Evolutionary conservation across 2,888 invertebrate genomes (phyloP).

Genomic region (Candidula unifasciata): DNA sequence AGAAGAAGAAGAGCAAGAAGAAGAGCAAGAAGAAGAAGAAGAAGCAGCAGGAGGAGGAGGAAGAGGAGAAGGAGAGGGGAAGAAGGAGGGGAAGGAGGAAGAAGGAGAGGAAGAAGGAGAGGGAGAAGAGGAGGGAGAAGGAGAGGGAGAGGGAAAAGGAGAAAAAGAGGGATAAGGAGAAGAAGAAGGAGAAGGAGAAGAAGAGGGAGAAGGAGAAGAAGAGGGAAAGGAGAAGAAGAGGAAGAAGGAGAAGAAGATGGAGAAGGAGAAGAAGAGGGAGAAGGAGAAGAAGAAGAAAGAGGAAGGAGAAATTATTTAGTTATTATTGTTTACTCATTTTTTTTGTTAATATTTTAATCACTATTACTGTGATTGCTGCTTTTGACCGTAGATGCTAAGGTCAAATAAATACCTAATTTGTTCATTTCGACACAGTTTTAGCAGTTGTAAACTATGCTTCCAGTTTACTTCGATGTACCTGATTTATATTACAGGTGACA

Average conservation of each 20-base stretch:
- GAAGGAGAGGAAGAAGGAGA: neutral
- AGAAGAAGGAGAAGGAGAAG: neutral
- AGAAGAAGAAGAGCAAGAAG: constrained; percentile 12
- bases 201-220: neutral
- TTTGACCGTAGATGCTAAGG: too few species aligned
- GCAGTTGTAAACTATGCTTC: too few species aligned
- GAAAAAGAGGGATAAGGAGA: neutral
- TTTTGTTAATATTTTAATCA: too few species aligned
- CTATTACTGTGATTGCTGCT: too few species aligned
- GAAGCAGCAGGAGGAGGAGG: constrained; percentile 23
- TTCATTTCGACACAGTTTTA: too few species aligned
- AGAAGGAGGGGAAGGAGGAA: neutral
- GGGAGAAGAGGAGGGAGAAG: neutral
- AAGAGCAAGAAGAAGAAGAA: constrained; percentile 21
- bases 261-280: neutral
- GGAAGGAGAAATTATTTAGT: too few species aligned
- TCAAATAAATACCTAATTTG: too few species aligned
- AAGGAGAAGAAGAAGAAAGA: too few species aligned
- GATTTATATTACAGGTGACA: constrained; percentile 40
- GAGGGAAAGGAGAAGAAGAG: neutral
- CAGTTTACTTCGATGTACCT: too few species aligned
- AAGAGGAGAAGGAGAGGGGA: constrained; percentile 27
- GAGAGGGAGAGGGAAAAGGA: neutral
- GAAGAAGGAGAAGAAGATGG: too few species aligned
- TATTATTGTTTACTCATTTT: too few species aligned